phyloP scores from a whole-genome alignment of 2,113 vertebrate genomes.

The Leptobrachium leishanense region DNA sequence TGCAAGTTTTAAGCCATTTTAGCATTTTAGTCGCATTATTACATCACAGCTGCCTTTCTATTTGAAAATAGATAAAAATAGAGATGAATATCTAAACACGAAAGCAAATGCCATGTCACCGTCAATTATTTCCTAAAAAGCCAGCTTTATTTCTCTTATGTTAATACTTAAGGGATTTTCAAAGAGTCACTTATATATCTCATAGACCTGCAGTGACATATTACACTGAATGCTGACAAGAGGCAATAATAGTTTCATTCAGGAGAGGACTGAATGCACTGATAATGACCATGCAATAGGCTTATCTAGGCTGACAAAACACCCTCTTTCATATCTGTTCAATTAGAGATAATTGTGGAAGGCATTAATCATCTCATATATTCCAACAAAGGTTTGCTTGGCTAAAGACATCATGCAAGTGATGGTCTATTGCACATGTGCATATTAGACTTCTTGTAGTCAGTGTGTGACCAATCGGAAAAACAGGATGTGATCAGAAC shows the following conservation, averaged over 20 bases:
- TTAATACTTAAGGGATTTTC: constrained; percentile 61
- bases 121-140: constrained; percentile 56
- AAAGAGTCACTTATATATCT: constrained; percentile 61
- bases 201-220: constrained; percentile 57
- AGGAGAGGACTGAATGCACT: constrained; percentile 44
- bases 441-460: constrained; percentile 58
- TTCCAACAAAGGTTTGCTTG: constrained; percentile 60
- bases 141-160: constrained; percentile 55
- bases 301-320: constrained; percentile 60
- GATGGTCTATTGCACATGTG: constrained; percentile 51
- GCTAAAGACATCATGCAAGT: constrained; percentile 56
- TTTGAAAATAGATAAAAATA: constrained; percentile 57
- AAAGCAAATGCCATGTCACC: constrained; percentile 52
- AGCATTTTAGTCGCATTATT: too few species aligned
- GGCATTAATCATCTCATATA: constrained; percentile 62
- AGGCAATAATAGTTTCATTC: constrained; percentile 54
- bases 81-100: constrained; percentile 61
- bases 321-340: constrained; percentile 60
- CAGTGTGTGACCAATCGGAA: constrained; percentile 54
- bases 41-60: too few species aligned
- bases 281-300: constrained; percentile 59
- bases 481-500: constrained; percentile 57
- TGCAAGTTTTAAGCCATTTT: too few species aligned
- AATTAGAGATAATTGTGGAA: constrained; percentile 65
- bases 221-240: constrained; percentile 60